Base-by-base conservation (phyloP, 1,140 invertebrate species). In the Rhizoglyphus robini region DNA sequence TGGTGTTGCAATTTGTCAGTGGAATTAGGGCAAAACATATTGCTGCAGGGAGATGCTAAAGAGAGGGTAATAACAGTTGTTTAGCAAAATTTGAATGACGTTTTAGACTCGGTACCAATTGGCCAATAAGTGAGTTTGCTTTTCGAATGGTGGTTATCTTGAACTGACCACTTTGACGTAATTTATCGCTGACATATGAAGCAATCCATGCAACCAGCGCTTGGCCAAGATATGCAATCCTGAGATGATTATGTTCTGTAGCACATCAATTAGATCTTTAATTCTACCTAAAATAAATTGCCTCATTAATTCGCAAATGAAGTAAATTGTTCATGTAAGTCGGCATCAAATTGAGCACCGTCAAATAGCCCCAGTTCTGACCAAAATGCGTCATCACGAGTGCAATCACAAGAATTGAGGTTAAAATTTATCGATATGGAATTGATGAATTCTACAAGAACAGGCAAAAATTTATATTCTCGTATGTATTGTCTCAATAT, bases 301-400 rank as follows among this genome's bases (percentile, higher is more conserved):
- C 88, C 76, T 85, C 79, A 76, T 91, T 87, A 68, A 96, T 88
- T 72, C 91, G 82, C 72, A 87, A 93, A 70, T 87, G 79, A 8
- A 96, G 79, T 60, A 96, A 88, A 72, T 86, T 83, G 72, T 90
- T 88, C 83, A 96, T 87, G 75, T 93, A 98, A 0, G 87, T 92
- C 8, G 94, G 94, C 63, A 97, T 79, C 72, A 93, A 88, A 74
- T 91, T 91, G 59, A 96, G 83, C 48, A 96, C 84, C 3, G 88
- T 95, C 77, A 96, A 96, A 77, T 92, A 95, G 0, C 90, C 88
- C 79, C 92, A 97, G 66, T 96, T 92, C 66, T 90, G 90, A 63
- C 88, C 84, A 38, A 84, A 88, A 74, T 96, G 92, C 0, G 88
- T 88, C 23, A 92, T 75, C 61, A 95, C 82, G 72, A 96, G 90